A percentile compares a stretch with the other conserved stretches of the same genome.
These are phyloP conservation scores for Rhinella marina DNA, from an alignment of 2,797 vertebrate genomes.

Conservation along the genomic window DNA sequence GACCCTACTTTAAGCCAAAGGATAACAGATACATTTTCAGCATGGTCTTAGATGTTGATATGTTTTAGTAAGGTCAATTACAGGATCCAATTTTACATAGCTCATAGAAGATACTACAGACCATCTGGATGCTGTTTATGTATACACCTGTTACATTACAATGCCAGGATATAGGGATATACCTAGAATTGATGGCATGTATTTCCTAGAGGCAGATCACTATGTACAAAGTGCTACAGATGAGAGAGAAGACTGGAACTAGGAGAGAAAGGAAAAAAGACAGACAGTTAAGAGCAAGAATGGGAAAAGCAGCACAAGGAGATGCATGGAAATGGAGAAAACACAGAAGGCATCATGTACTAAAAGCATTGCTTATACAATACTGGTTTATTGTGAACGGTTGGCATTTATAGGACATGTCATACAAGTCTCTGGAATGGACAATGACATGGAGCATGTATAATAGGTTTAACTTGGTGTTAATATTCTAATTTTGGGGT, in stretches of 20 bases:
- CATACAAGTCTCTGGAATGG: not conserved
- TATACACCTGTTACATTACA: slow-evolving; percentile 26
- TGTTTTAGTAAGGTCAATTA: not conserved
- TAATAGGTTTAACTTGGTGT: not conserved
- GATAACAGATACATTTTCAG: not conserved
- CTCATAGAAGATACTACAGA: not conserved
- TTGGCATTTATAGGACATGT: not conserved
- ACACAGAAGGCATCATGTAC: not conserved
- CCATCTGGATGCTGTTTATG: not conserved
- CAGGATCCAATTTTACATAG: not conserved
- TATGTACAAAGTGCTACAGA: slow-evolving; percentile 73
- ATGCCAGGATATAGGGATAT: slow-evolving; percentile 70
- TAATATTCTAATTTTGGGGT: not conserved
- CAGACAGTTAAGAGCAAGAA: slow-evolving; percentile 70
- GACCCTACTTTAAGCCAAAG: not conserved
- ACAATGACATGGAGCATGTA: not conserved
- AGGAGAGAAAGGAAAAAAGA: slow-evolving; percentile 71
- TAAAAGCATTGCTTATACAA: not conserved
- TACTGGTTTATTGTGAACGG: not conserved
- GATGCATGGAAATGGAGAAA: not conserved
- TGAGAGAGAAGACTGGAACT: slow-evolving; percentile 77
- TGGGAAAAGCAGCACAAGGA: slow-evolving; percentile 54
- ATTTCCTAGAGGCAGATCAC: slow-evolving; percentile 74
- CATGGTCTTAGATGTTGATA: not conserved
- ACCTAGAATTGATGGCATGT: slow-evolving; percentile 73